phyloP scores from a whole-genome alignment of 2,888 invertebrate species.

The Alloplasta piceator region DNA sequence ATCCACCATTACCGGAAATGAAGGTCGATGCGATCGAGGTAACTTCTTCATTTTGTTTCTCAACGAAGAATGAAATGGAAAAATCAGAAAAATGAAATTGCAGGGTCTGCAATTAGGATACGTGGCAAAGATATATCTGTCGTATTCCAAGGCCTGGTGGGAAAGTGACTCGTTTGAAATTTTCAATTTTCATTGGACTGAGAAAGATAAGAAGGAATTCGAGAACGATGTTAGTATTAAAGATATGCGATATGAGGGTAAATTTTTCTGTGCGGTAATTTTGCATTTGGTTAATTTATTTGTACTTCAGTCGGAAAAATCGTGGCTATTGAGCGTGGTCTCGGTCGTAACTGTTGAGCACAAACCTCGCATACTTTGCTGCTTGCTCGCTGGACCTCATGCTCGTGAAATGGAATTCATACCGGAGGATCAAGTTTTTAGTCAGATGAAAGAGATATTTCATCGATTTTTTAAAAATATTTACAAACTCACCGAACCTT shows the following conservation, averaged over 20 bases:
- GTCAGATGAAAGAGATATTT: constrained; percentile 83
- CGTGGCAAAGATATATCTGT: constrained; percentile 88
- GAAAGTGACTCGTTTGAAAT: constrained; percentile 22
- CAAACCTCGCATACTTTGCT: constrained; percentile 86
- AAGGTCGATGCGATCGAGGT: constrained; percentile 79
- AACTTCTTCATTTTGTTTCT: background rate
- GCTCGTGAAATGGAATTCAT: constrained; percentile 86
- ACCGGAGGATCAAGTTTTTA: constrained; percentile 84
- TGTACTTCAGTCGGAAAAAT: constrained; percentile 76
- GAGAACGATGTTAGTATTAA: constrained; percentile 68
- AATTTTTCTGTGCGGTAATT: background rate
- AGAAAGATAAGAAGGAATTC: constrained; percentile 81
- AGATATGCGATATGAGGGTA: background rate
- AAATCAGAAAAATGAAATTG: constrained; percentile 14
- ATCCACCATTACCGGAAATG: constrained; percentile 84
- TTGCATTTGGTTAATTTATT: background rate
- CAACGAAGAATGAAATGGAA: background rate
- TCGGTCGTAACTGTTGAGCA: constrained; percentile 87
- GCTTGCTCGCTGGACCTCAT: constrained; percentile 87
- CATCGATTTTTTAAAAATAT: constrained; percentile 84
- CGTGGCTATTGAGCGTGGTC: constrained; percentile 87
- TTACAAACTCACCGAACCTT: constrained; percentile 84
- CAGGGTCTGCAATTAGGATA: constrained; percentile 87
- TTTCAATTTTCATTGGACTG: constrained; percentile 86
- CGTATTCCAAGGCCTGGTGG: constrained; percentile 88